phyloP scores from a whole-genome alignment of 2,888 invertebrate species.

The Drosophila paranaensis region DNA sequence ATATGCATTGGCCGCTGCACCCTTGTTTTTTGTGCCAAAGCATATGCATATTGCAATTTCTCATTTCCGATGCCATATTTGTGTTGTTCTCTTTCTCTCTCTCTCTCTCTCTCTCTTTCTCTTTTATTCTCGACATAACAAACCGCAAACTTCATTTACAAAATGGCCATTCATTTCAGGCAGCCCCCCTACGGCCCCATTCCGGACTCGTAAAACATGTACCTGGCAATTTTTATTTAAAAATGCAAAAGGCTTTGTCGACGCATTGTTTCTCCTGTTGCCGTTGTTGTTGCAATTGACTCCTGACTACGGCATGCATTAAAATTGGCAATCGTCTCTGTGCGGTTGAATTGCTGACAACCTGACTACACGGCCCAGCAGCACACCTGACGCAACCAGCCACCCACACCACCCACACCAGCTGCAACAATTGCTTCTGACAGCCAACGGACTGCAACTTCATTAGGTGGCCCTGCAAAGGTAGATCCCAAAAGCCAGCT shows the following conservation, averaged over 20 bases:
- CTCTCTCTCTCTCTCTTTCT: neutral
- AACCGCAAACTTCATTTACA: slow-evolving; percentile 62
- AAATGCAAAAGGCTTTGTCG: slow-evolving; percentile 58
- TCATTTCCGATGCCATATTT: slow-evolving; percentile 30
- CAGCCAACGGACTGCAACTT: slow-evolving; percentile 43
- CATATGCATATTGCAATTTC: slow-evolving; percentile 34
- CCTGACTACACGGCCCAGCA: slow-evolving; percentile 49
- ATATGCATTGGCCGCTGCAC: slow-evolving; percentile 9
- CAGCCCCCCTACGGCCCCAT: neutral
- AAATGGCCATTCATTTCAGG: slow-evolving; percentile 52
- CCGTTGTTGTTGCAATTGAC: slow-evolving; percentile 46
- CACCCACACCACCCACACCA: neutral
- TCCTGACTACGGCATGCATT: slow-evolving; percentile 59
- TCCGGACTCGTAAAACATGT: slow-evolving; percentile 9
- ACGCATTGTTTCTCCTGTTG: slow-evolving; percentile 35
- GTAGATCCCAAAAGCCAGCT: slow-evolving; percentile 38
- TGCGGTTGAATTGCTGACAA: slow-evolving; percentile 75
- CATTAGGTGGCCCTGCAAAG: slow-evolving; percentile 46
- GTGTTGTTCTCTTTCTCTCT: neutral
- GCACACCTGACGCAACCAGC: slow-evolving; percentile 35
- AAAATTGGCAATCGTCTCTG: slow-evolving; percentile 73
- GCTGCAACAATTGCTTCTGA: slow-evolving; percentile 27
- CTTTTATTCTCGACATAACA: slow-evolving; percentile 32
- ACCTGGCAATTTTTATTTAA: slow-evolving; percentile 61
- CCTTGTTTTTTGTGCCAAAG: slow-evolving; percentile 3